These are phyloP conservation scores for Colletes latitarsis DNA, from an alignment of 1,140 invertebrate species.

Conservation along the genomic window DNA sequence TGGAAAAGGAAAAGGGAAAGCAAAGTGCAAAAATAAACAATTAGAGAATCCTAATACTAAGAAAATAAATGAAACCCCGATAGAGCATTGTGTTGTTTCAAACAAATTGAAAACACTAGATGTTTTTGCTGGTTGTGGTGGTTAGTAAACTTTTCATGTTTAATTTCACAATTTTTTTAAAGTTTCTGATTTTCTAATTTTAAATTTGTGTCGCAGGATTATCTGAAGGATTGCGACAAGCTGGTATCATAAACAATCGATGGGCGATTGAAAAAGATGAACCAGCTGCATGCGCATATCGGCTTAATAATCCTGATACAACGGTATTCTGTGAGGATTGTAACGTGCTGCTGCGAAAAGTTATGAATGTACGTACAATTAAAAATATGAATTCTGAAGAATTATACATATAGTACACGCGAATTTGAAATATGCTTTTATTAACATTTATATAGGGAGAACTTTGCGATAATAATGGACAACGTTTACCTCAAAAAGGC, in stretches of 20 bases:
- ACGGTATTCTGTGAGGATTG: slow-evolving; percentile 93
- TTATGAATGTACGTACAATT: slow-evolving; percentile 66
- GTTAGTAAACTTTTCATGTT: slow-evolving; percentile 73
- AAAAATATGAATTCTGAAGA: neutral
- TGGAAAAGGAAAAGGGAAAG: slow-evolving; percentile 84
- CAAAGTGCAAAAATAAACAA: slow-evolving; percentile 88
- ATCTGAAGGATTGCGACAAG: slow-evolving; percentile 87
- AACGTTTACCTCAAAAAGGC: slow-evolving; percentile 87
- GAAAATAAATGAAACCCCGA: slow-evolving; percentile 60
- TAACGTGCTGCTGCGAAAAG: slow-evolving; percentile 85
- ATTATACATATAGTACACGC: neutral
- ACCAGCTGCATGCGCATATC: slow-evolving; percentile 90
- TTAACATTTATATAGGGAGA: slow-evolving; percentile 78
- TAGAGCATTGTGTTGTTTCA: slow-evolving; percentile 71
- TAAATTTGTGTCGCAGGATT: slow-evolving; percentile 72
- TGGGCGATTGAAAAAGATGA: slow-evolving; percentile 93
- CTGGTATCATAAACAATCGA: slow-evolving; percentile 85
- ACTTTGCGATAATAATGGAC: slow-evolving; percentile 80
- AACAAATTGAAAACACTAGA: slow-evolving; percentile 86
- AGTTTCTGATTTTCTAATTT: slow-evolving; percentile 1
- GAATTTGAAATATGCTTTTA: slow-evolving; percentile 1
- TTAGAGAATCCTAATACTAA: slow-evolving; percentile 51
- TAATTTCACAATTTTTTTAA: neutral
- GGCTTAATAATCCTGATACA: slow-evolving; percentile 88
- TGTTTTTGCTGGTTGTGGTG: slow-evolving; percentile 94